phyloP scores from a whole-genome alignment of 2,797 vertebrate species.

The Falco novaeseelandiae region DNA sequence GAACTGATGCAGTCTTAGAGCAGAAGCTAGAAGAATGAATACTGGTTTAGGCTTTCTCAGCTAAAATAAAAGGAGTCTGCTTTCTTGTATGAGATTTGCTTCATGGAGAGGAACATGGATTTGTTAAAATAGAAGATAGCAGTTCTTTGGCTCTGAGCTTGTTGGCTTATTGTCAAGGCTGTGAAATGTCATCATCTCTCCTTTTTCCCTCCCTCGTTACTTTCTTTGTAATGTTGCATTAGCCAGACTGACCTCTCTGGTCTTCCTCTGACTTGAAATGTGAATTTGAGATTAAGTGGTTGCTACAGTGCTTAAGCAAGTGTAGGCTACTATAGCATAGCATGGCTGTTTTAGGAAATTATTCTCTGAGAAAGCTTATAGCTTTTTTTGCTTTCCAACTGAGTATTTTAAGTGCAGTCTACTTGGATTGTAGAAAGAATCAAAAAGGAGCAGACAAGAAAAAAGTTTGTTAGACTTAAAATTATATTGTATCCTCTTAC shows the following conservation, averaged over 20 bases:
- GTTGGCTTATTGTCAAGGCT: background rate
- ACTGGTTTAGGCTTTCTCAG: background rate
- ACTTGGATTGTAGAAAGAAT: background rate
- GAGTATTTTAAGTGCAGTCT: background rate
- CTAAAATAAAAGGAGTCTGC: background rate
- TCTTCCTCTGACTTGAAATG: background rate
- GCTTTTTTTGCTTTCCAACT: background rate
- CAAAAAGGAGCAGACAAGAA: background rate
- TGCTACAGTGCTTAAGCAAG: background rate
- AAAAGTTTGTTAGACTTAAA: background rate
- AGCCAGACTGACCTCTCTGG: background rate
- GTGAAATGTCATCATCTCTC: background rate
- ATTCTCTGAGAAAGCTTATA: background rate
- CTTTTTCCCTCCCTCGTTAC: background rate
- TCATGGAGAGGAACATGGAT: background rate
- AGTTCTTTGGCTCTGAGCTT: background rate
- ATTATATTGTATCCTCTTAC: background rate
- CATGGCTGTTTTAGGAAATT: background rate
- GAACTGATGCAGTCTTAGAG: background rate
- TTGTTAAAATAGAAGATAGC: background rate
- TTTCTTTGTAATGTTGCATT: background rate
- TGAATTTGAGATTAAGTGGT: background rate
- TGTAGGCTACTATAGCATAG: background rate
- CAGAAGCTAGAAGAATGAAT: background rate
- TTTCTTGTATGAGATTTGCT: background rate